Evolutionary conservation across 2,888 invertebrate genomes (phyloP).

Genomic region (Digitonthophagus gazella): DNA sequence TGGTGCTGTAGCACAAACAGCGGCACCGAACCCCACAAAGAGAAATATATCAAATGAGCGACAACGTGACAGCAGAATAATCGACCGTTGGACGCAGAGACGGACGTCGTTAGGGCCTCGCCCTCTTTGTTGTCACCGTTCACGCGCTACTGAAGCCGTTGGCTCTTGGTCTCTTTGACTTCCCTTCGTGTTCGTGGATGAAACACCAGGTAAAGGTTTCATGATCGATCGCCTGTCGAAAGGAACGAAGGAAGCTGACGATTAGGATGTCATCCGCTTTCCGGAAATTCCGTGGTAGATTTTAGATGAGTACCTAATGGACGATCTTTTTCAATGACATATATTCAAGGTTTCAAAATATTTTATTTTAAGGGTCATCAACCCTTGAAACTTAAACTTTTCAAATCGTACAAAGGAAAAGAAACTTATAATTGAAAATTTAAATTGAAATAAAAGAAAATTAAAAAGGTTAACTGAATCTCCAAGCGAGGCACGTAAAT

Average conservation of each 20-base stretch:
- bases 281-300: too few relatives aligned
- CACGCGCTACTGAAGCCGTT: neutral
- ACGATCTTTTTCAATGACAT: too few relatives aligned
- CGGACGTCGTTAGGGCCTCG: conserved; percentile 8
- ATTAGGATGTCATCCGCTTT: neutral
- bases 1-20: neutral
- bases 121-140: conserved; percentile 7
- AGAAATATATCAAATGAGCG: conserved; percentile 3
- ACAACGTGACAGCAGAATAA: conserved; percentile 9
- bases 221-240: neutral
- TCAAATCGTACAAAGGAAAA: too few relatives aligned
- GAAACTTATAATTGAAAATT: too few relatives aligned
- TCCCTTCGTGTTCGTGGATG: neutral
- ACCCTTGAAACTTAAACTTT: too few relatives aligned
- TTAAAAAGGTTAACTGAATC: too few relatives aligned
- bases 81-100: conserved; percentile 1
- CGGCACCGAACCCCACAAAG: neutral
- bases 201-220: neutral
- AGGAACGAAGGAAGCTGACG: neutral
- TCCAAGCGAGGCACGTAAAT: too few relatives aligned
- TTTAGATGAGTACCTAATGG: too few relatives aligned
- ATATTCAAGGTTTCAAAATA: too few relatives aligned
- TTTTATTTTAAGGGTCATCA: too few relatives aligned
- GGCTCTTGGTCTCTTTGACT: neutral
- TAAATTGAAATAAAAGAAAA: too few relatives aligned